These are phyloP conservation scores for Drosophila meridionalis DNA, from an alignment of 2,888 invertebrate genomes.

Conservation along the genomic window DNA sequence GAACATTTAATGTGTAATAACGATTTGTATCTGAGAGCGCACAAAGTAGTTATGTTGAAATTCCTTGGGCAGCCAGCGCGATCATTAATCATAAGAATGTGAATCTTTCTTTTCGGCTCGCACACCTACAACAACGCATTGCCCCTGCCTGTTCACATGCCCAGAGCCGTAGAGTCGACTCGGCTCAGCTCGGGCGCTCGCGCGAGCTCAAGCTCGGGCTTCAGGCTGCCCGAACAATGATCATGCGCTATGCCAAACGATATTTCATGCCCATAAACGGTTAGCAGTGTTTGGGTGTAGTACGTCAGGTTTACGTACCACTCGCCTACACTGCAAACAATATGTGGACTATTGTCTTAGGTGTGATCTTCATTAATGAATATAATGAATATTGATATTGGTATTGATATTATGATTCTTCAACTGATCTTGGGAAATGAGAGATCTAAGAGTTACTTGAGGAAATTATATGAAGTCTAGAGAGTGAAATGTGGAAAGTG, in stretches of 20 bases:
- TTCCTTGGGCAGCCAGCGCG: conserved; percentile 71
- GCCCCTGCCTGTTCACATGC: conserved; percentile 30
- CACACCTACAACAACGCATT: conserved; percentile 57
- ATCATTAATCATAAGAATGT: conserved; percentile 80
- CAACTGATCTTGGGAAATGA: no score
- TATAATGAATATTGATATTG: not conserved
- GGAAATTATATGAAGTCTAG: no score
- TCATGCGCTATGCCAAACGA: conserved; percentile 68
- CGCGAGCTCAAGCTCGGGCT: conserved; percentile 32
- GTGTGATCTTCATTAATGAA: conserved; percentile 1
- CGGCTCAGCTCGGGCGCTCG: conserved; percentile 8
- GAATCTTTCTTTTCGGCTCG: conserved; percentile 72
- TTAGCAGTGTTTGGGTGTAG: conserved; percentile 59
- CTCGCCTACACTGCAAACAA: conserved; percentile 40
- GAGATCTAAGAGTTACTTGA: no score
- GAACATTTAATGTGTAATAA: conserved; percentile 84
- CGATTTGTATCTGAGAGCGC: conserved; percentile 82
- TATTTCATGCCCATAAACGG: conserved; percentile 80
- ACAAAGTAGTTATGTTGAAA: conserved; percentile 83
- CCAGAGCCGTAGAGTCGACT: conserved; percentile 7
- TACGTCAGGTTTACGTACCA: conserved; percentile 44
- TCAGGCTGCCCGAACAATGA: conserved; percentile 71
- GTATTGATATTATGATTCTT: not conserved
- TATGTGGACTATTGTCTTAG: not conserved
- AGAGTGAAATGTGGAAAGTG: no score